A percentile compares a stretch with the other conserved stretches of the same genome.
phyloP scores from a whole-genome alignment of 2,797 vertebrate species.

The Amniataba percoides region DNA sequence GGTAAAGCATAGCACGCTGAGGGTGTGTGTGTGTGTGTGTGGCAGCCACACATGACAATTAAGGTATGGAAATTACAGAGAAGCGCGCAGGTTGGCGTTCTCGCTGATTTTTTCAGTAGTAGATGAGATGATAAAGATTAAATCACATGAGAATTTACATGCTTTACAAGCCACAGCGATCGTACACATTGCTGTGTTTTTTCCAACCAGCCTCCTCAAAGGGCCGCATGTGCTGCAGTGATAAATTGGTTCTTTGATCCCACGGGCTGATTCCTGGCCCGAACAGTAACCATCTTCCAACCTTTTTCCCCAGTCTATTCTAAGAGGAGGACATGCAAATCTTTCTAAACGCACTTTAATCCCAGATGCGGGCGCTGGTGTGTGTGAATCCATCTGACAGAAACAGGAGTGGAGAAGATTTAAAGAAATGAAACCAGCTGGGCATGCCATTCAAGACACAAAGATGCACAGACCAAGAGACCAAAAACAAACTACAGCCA shows the following conservation, averaged over 20 bases:
- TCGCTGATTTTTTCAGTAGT: background rate
- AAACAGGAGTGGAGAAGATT: background rate
- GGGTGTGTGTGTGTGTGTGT: conserved; percentile 15
- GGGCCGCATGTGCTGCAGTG: conserved; percentile 42
- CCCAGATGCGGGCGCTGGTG: conserved; percentile 21
- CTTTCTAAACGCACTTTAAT: conserved; percentile 40
- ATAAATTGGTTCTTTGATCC: conserved; percentile 65
- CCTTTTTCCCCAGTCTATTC: conserved; percentile 23
- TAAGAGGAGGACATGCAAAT: conserved; percentile 19
- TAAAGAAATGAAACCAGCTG: background rate
- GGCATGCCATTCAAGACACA: background rate
- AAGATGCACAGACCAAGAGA: background rate
- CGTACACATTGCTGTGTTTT: conserved; percentile 3
- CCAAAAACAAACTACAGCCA: background rate
- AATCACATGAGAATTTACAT: background rate
- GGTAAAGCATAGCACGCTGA: conserved; percentile 12
- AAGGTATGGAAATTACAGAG: conserved; percentile 14
- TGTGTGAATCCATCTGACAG: background rate
- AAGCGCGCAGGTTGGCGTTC: background rate
- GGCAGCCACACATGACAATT: conserved; percentile 22
- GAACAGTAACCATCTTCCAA: conserved; percentile 36
- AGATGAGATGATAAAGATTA: background rate
- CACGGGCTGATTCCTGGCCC: conserved; percentile 28
- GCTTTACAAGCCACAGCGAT: conserved; percentile 12
- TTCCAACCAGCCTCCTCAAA: conserved; percentile 37